These are phyloP conservation scores for Allophyes oxyacanthae DNA, from an alignment of 2,888 invertebrate genomes.

Conservation along the genomic window DNA sequence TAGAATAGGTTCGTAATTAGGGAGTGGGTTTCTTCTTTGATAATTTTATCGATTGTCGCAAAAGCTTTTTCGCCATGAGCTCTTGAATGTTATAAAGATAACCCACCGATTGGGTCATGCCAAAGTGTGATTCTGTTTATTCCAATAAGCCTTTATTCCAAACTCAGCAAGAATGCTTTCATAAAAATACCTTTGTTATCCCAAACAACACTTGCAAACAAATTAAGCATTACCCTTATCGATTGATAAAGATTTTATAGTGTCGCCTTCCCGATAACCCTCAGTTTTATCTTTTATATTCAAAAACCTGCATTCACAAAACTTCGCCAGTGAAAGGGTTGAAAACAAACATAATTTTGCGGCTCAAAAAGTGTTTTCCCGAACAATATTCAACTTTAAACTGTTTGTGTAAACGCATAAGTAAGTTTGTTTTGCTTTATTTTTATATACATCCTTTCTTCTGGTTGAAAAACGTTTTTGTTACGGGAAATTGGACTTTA, in stretches of 20 bases:
- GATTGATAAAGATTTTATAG: constrained; percentile 50
- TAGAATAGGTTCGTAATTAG: too few species aligned
- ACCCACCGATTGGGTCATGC: too few species aligned
- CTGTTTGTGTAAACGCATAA: constrained; percentile 42
- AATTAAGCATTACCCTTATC: constrained; percentile 37
- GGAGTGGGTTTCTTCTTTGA: too few species aligned
- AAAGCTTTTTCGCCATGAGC: too few species aligned
- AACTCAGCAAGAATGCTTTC: background rate
- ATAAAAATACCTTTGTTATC: constrained; percentile 25
- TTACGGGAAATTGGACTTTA: constrained; percentile 50
- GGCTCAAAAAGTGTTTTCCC: constrained; percentile 15
- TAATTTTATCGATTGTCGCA: too few species aligned
- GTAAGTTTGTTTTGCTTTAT: constrained; percentile 43
- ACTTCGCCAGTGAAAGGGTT: constrained; percentile 54
- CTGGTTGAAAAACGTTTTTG: constrained; percentile 45
- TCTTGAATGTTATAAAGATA: too few species aligned
- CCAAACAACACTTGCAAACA: constrained; percentile 30
- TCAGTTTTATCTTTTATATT: constrained; percentile 41
- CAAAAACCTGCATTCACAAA: constrained; percentile 55
- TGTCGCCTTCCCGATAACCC: constrained; percentile 35
- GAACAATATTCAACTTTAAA: constrained; percentile 32
- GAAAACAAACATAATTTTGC: constrained; percentile 38
- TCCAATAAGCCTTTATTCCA: background rate
- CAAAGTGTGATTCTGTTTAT: background rate
- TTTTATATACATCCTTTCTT: constrained; percentile 46